Base-by-base conservation (phyloP, 2,113 vertebrate genomes). In the Verasper variegatus region DNA sequence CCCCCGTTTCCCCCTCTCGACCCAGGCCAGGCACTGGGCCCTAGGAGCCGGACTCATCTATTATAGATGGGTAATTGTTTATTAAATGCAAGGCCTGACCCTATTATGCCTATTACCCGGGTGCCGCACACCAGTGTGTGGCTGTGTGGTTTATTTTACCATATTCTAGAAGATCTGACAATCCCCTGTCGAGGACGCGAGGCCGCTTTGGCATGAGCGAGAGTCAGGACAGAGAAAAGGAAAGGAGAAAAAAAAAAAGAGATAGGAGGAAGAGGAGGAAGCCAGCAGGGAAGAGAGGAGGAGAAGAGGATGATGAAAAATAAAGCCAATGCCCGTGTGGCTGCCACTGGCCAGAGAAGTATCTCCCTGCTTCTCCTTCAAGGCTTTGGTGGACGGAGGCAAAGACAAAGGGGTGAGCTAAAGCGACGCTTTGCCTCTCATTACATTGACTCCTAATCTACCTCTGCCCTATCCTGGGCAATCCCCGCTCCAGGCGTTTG, bases 41-140 rank as follows among this genome's bases (percentile, higher is more conserved):
- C 86, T 89, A 80, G 90, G 91, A 93, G 91, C 90, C 57, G 59
- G 86, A 88, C 90, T 92, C 91, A 95, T 95, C 82, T 88, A 95
- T 95, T 94, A 95, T 95, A 93, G 91, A 95, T 95, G 85, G 90
- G 89, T 95, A 95, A 95, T 94, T 95, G 94, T 95, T 95, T 95
- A 95, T 95, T 95, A 95, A 95, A 95, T 94, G 94, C 94, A 18
- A 92, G 88, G 81, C 90, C 92, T 94, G 93, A 95, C 94, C 94
- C 93, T 92, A 94, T 95, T 93, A 93, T 88, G 90, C 91, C 91
- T 91, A 91, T 93, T 94, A 94, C 84, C 91, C 88, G 23, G 68
- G 82, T 71, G 80, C 4, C 31, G 77, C 82, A 74, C 86, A 79
- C 74, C 69, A 78, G 83, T 58, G 83, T 60, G 65, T 13, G 81